These are phyloP conservation scores for Hyperoodon ampullatus DNA, from an alignment of 2,113 vertebrate genomes.

Conservation along the genomic window DNA sequence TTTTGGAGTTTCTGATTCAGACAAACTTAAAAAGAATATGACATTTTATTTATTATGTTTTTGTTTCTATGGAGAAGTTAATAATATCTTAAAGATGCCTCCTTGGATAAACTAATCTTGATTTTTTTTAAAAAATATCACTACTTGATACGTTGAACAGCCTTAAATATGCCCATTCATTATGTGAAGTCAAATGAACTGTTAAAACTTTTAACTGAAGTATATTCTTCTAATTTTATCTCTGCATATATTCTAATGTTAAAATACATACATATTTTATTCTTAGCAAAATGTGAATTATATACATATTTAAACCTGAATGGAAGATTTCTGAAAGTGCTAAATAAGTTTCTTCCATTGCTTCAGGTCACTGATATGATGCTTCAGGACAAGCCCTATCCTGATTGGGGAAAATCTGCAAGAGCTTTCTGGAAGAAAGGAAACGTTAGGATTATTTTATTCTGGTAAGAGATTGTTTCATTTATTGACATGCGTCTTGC, in stretches of 20 bases:
- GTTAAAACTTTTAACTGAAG: background rate
- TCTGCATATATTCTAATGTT: background rate
- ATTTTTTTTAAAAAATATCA: background rate
- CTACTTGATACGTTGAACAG: background rate
- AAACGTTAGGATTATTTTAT: slow-evolving; percentile 95
- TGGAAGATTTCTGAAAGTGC: background rate
- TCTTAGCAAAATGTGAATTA: background rate
- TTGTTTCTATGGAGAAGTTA: background rate
- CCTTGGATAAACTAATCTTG: background rate
- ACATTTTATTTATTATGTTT: background rate
- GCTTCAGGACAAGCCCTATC: slow-evolving; percentile 97
- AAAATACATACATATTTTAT: background rate
- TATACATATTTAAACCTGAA: background rate
- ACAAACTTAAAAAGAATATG: slow-evolving; percentile 6
- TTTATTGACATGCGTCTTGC: slow-evolving; percentile 7
- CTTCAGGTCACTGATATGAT: slow-evolving; percentile 98
- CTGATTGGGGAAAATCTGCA: slow-evolving; percentile 95
- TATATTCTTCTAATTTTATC: background rate
- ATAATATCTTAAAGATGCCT: background rate
- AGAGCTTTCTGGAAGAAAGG: slow-evolving; percentile 97
- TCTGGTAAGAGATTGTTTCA: slow-evolving; percentile 90
- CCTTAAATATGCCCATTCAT: background rate
- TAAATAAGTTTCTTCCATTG: slow-evolving; percentile 29
- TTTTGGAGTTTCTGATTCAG: background rate
- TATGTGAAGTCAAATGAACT: background rate